Conservation (phyloP, 2,888 invertebrate genomes). For the Dione juno region DNA sequence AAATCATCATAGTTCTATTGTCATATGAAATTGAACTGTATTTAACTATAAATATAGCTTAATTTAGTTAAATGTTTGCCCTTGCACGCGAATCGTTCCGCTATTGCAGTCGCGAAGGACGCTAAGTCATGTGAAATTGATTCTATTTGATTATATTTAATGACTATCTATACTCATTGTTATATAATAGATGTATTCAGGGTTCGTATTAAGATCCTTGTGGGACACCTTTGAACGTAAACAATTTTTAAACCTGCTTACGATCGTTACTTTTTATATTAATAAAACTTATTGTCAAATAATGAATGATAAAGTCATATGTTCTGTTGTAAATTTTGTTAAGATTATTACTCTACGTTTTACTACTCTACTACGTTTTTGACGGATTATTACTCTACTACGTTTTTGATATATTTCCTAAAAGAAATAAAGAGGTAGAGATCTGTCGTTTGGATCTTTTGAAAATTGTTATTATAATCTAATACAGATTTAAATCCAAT, state of each 20-base stretch:
- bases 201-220: constrained; percentile 28
- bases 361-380: too few species aligned
- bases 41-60: constrained; percentile 21
- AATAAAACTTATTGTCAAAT: background rate
- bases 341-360: too few species aligned
- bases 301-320: too few species aligned
- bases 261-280: background rate
- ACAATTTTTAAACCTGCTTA: background rate
- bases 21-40: constrained; percentile 31
- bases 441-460: background rate
- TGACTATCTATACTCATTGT: constrained; percentile 27
- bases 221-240: constrained; percentile 2
- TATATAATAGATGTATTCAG: constrained; percentile 31
- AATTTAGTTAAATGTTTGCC: constrained; percentile 30
- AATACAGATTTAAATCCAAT: background rate
- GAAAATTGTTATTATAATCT: background rate
- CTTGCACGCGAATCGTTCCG: constrained; percentile 67
- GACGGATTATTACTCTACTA: too few species aligned
- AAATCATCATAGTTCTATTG: constrained; percentile 23
- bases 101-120: constrained; percentile 61
- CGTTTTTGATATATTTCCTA: too few species aligned
- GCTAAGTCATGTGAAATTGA: constrained; percentile 64
- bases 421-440: too few species aligned
- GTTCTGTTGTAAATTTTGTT: too few species aligned
- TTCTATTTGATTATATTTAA: constrained; percentile 49